Conservation (phyloP, 2,888 invertebrate species). For the Nineta flava region DNA sequence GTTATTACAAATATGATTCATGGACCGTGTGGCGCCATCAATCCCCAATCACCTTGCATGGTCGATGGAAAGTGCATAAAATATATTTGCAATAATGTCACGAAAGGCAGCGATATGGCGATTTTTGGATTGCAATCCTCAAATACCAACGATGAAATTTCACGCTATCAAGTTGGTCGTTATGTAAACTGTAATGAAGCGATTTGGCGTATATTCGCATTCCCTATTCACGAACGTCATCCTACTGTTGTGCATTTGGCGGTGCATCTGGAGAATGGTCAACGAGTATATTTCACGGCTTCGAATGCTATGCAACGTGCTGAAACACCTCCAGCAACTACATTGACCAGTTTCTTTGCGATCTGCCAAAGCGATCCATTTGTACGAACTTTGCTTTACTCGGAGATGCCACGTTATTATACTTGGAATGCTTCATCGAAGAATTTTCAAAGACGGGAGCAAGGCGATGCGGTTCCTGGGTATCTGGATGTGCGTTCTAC, state of each 20-base stretch:
- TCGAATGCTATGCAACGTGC: constrained; percentile 10
- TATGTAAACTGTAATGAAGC: constrained; percentile 14
- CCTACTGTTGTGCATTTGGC: constrained; percentile 10
- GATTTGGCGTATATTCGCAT: constrained; percentile 11
- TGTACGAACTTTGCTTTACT: constrained; percentile 19
- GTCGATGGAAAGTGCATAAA: constrained; percentile 22
- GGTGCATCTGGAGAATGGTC: constrained; percentile 13
- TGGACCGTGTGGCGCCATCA: constrained; percentile 19
- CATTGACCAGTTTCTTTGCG: constrained; percentile 13
- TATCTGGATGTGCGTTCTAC: constrained; percentile 11
- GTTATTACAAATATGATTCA: constrained; percentile 17
- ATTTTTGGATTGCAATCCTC: constrained; percentile 11
- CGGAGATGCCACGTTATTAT: constrained; percentile 20
- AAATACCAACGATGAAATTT: too few species aligned
- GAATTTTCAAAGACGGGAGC: constrained; percentile 19
- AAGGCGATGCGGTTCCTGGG: constrained; percentile 14
- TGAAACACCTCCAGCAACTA: constrained; percentile 11
- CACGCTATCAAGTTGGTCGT: constrained; percentile 14
- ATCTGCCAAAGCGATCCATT: constrained; percentile 14
- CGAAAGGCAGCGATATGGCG: constrained; percentile 15
- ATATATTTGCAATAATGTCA: constrained; percentile 22
- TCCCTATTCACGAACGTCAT: constrained; percentile 6
- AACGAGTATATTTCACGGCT: constrained; percentile 14
- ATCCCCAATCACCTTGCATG: constrained; percentile 23
- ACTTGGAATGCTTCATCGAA: constrained; percentile 20